Evolutionary conservation across 1,140 invertebrate species (phyloP).

Genomic region (Caenorhabditis remanei): DNA sequence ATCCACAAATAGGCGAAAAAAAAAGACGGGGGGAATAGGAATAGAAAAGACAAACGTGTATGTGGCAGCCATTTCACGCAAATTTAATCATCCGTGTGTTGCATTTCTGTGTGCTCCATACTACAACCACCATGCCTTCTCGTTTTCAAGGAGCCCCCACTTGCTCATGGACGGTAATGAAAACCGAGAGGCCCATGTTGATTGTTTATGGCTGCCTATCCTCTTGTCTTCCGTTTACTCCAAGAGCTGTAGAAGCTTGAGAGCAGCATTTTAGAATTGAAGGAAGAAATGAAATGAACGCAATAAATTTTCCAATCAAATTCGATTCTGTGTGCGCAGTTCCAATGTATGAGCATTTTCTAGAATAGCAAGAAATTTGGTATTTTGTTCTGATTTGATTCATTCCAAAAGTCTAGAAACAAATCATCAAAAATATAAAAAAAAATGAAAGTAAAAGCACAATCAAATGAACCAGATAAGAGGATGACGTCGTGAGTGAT

Average conservation of each 20-base stretch:
- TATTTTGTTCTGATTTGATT: background rate
- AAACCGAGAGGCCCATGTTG: constrained; percentile 20
- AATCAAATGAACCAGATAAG: constrained; percentile 32
- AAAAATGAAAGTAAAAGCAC: background rate
- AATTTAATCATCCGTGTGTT: constrained; percentile 56
- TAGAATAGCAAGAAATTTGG: too few species aligned
- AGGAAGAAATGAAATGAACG: background rate
- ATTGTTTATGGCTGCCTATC: constrained; percentile 50
- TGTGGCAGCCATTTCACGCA: constrained; percentile 46
- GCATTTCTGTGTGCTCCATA: constrained; percentile 36
- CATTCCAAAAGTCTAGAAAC: background rate
- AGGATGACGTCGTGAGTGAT: constrained; percentile 14
- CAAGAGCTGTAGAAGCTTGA: constrained; percentile 2
- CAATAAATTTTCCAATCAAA: constrained; percentile 39
- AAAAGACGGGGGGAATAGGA: background rate
- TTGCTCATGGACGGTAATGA: constrained; percentile 36
- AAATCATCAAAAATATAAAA: background rate
- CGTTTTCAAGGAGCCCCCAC: constrained; percentile 16
- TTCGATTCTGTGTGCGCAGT: constrained; percentile 8
- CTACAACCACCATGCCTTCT: background rate
- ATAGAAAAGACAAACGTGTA: constrained; percentile 6
- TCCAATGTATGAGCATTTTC: background rate
- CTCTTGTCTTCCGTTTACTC: constrained; percentile 25
- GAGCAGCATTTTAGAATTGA: background rate
- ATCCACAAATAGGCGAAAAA: constrained; percentile 5